These are phyloP conservation scores for Serranus cabrilla DNA, from an alignment of 2,797 vertebrate species.

Conservation along the genomic window DNA sequence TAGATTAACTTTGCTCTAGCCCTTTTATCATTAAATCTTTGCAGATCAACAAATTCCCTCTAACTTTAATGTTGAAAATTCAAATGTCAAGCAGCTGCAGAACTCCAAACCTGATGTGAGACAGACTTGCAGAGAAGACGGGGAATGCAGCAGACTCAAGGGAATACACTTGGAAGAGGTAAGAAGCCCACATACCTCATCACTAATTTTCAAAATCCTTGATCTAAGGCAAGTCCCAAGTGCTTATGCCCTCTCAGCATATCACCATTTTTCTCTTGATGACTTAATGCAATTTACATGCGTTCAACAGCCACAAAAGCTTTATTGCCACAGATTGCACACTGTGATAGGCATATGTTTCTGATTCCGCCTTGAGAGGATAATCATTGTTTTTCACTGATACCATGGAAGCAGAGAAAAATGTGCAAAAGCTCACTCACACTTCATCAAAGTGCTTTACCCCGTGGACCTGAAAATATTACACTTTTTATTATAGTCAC, in stretches of 20 bases:
- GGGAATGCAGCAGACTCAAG: slow-evolving; percentile 40
- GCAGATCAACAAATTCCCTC: not conserved
- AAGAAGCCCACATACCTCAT: slow-evolving; percentile 63
- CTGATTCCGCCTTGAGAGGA: slow-evolving; percentile 73
- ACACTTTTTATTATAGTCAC: slow-evolving; percentile 67
- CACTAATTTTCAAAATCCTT: slow-evolving; percentile 68
- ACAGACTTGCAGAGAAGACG: slow-evolving; percentile 43
- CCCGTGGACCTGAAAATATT: slow-evolving; percentile 71
- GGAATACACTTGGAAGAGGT: slow-evolving; percentile 64
- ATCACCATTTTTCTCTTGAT: slow-evolving; percentile 66
- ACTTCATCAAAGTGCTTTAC: slow-evolving; percentile 75
- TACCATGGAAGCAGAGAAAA: slow-evolving; percentile 76
- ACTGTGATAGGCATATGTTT: slow-evolving; percentile 80
- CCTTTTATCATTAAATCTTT: slow-evolving; percentile 22
- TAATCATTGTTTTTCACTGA: slow-evolving; percentile 80
- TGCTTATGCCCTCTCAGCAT: slow-evolving; percentile 52
- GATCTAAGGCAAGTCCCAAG: slow-evolving; percentile 59
- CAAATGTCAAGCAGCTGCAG: slow-evolving; percentile 45
- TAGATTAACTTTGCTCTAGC: not conserved
- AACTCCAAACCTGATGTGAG: slow-evolving; percentile 58
- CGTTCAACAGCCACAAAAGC: slow-evolving; percentile 65
- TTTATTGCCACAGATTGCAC: slow-evolving; percentile 74
- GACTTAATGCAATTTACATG: slow-evolving; percentile 79
- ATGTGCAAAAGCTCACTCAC: slow-evolving; percentile 75
- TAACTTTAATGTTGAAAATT: slow-evolving; percentile 19